These are phyloP conservation scores for Mesocentrotus franciscanus DNA, from an alignment of 53 echinoderm and acorn worm genomes.

Conservation along the genomic window DNA sequence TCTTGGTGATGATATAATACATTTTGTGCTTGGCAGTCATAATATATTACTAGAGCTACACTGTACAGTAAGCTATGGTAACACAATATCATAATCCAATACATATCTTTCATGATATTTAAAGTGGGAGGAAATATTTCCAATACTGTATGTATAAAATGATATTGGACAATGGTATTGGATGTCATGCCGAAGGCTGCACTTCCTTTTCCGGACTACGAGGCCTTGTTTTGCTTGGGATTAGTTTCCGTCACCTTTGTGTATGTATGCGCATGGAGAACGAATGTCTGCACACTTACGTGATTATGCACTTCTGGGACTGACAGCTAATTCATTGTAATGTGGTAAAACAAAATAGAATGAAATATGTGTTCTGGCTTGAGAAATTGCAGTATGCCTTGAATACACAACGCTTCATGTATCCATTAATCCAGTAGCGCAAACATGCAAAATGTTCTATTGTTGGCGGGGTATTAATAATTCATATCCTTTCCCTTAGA, in stretches of 20 bases:
- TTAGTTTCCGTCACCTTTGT: conserved; percentile 49
- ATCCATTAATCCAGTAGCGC: not conserved
- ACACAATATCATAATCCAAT: not conserved
- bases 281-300: conserved; percentile 29
- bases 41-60: not conserved
- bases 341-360: not conserved
- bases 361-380: not conserved
- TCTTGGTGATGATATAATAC: not conserved
- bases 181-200: not conserved
- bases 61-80: not conserved
- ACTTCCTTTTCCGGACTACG: conserved; percentile 28
- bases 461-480: not conserved
- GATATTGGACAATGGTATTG: not conserved
- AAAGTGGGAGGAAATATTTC: not conserved
- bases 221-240: not conserved
- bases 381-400: not conserved
- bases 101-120: not conserved
- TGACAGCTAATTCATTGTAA: conserved; percentile 49
- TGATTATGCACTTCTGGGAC: conserved; percentile 42
- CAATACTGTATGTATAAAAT: not conserved
- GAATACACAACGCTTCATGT: not conserved
- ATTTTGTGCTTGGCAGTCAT: not conserved
- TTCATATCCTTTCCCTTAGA: not conserved
- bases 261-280: conserved; percentile 15
- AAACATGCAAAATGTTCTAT: not conserved